A percentile compares a stretch with the other conserved stretches of the same genome.
These are phyloP conservation scores for Timema podura DNA, from an alignment of 2,888 invertebrate genomes.

Conservation along the genomic window DNA sequence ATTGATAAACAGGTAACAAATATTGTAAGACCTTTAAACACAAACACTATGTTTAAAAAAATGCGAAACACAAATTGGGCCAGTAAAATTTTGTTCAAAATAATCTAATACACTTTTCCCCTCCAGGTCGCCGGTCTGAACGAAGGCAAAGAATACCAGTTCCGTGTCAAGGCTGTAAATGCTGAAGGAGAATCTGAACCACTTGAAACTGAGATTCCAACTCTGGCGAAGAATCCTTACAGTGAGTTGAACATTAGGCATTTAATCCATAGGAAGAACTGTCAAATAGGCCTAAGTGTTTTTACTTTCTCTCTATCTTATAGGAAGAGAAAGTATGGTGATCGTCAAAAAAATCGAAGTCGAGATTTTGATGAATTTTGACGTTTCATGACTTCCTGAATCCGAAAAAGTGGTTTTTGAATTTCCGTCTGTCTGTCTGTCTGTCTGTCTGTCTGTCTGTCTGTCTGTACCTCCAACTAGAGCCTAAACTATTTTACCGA, in stretches of 20 bases:
- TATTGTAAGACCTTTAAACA: not conserved
- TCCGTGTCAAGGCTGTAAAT: conserved; percentile 96
- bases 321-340: too few species aligned
- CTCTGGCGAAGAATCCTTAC: conserved; percentile 95
- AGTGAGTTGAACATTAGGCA: conserved; percentile 50
- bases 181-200: conserved; percentile 96
- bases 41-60: not conserved
- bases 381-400: too few species aligned
- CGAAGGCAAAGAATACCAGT: conserved; percentile 97
- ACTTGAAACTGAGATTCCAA: conserved; percentile 84
- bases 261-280: not conserved
- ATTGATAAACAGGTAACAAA: not conserved
- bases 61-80: not conserved
- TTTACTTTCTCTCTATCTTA: too few species aligned
- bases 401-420: too few species aligned
- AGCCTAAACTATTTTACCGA: too few species aligned
- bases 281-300: not conserved
- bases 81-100: not conserved
- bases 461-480: too few species aligned
- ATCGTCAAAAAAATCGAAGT: too few species aligned
- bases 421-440: too few species aligned
- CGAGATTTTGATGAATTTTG: too few species aligned
- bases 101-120: conserved; percentile 10
- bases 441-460: too few species aligned
- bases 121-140: conserved; percentile 68